A percentile compares a stretch with the other conserved stretches of the same genome.
These are phyloP conservation scores for Sebastes dallii DNA, from an alignment of 2,797 vertebrate species.

Conservation along the genomic window DNA sequence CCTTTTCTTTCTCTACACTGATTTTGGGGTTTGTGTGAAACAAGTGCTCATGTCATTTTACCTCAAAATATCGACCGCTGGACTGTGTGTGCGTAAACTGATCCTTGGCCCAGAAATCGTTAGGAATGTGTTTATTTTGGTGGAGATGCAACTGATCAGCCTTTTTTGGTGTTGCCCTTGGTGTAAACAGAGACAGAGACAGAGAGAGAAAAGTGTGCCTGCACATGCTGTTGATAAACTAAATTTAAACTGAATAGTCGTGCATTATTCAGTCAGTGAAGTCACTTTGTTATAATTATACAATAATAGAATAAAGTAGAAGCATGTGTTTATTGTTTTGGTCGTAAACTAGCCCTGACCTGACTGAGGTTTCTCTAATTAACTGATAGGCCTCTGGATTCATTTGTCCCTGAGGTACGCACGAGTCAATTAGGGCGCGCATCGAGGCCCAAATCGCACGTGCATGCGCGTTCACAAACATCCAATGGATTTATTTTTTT, in stretches of 20 bases:
- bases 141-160: constrained; percentile 63
- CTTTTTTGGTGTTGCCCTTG: constrained; percentile 46
- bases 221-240: constrained; percentile 19
- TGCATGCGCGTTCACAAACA: constrained; percentile 33
- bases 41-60: constrained; percentile 74
- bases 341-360: constrained; percentile 52
- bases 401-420: constrained; percentile 88
- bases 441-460: constrained; percentile 75
- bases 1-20: constrained; percentile 40
- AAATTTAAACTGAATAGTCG: background rate
- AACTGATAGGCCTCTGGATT: constrained; percentile 89
- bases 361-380: constrained; percentile 86
- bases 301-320: background rate
- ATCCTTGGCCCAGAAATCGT: constrained; percentile 75
- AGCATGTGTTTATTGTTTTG: constrained; percentile 28
- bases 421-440: constrained; percentile 83
- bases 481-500: constrained; percentile 36
- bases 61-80: constrained; percentile 78
- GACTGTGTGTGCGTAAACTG: constrained; percentile 67
- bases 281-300: constrained; percentile 1
- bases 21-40: constrained; percentile 59
- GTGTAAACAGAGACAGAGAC: constrained; percentile 42
- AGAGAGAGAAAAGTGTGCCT: background rate
- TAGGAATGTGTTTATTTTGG: constrained; percentile 78
- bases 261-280: constrained; percentile 25